Evolutionary conservation across 2,797 vertebrate genomes (phyloP).

Genomic region (Acrocephalus scirpaceus): DNA sequence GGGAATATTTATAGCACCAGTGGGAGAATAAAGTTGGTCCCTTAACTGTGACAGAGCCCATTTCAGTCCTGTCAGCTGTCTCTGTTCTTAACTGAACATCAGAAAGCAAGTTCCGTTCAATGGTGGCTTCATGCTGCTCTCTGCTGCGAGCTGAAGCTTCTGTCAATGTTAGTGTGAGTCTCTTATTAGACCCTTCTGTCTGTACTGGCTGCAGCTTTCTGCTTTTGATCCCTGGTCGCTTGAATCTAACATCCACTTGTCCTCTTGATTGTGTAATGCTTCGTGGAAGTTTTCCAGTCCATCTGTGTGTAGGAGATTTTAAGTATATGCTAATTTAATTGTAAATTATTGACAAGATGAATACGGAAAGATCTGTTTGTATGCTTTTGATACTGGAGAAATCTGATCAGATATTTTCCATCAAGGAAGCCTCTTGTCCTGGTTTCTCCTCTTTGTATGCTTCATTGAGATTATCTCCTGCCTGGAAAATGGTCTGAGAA

Average conservation of each 20-base stretch:
- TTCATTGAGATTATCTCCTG: not conserved
- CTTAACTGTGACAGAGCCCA: not conserved
- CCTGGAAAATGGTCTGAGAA: slow-evolving; percentile 23
- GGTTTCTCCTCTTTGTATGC: not conserved
- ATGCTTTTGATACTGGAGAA: slow-evolving; percentile 34
- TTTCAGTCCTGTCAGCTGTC: slow-evolving; percentile 12
- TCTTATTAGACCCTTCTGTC: not conserved
- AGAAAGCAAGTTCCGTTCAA: not conserved
- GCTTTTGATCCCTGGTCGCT: not conserved
- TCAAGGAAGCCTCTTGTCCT: slow-evolving; percentile 9
- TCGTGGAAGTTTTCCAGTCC: slow-evolving; percentile 13
- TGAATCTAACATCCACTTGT: not conserved
- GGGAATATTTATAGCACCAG: slow-evolving; percentile 48
- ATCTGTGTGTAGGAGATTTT: not conserved
- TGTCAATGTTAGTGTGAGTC: not conserved
- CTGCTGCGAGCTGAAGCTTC: not conserved
- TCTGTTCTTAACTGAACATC: not conserved
- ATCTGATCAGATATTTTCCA: slow-evolving; percentile 54
- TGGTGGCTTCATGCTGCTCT: slow-evolving; percentile 23
- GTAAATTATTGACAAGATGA: slow-evolving; percentile 56
- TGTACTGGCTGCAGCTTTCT: not conserved
- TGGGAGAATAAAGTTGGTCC: slow-evolving; percentile 30
- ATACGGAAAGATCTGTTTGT: slow-evolving; percentile 35
- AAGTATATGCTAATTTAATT: slow-evolving; percentile 43
- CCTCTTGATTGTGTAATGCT: not conserved